A percentile compares a stretch with the other conserved stretches of the same genome.
Conservation (phyloP, 2,113 vertebrate species). For the Meles meles region DNA sequence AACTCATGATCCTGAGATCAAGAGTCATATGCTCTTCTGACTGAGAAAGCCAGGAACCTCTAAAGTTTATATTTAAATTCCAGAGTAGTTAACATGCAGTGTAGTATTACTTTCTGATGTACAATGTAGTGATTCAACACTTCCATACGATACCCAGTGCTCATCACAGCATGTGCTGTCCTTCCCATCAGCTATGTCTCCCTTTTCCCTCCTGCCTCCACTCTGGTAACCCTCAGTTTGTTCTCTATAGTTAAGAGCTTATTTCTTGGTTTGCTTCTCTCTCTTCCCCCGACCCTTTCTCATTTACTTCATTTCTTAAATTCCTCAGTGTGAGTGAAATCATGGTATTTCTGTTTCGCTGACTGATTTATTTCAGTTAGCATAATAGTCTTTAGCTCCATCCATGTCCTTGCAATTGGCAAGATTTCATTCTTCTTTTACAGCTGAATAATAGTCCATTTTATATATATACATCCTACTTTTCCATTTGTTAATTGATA, state of each 20-base stretch:
- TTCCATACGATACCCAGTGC: neutral
- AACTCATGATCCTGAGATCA: neutral
- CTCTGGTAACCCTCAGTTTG: neutral
- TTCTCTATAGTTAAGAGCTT: neutral
- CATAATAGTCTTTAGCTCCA: neutral
- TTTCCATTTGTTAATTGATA: neutral
- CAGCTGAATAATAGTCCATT: neutral
- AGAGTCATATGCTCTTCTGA: neutral
- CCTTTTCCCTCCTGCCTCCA: neutral
- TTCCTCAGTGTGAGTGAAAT: neutral
- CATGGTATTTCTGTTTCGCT: neutral
- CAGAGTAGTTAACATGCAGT: neutral
- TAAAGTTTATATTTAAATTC: neutral
- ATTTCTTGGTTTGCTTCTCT: neutral
- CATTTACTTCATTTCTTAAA: neutral
- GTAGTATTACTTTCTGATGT: neutral
- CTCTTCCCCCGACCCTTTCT: neutral
- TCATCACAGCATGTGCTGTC: neutral
- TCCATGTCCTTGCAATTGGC: neutral
- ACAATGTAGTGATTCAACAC: neutral
- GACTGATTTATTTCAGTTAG: neutral
- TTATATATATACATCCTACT: too few species aligned
- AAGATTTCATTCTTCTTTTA: neutral
- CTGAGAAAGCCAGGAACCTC: neutral
- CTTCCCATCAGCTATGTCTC: neutral